Evolutionary conservation across 2,797 vertebrate species (phyloP), one percentile per base, ranked within the genome.

Genomic region (Nannoperca australis): DNA sequence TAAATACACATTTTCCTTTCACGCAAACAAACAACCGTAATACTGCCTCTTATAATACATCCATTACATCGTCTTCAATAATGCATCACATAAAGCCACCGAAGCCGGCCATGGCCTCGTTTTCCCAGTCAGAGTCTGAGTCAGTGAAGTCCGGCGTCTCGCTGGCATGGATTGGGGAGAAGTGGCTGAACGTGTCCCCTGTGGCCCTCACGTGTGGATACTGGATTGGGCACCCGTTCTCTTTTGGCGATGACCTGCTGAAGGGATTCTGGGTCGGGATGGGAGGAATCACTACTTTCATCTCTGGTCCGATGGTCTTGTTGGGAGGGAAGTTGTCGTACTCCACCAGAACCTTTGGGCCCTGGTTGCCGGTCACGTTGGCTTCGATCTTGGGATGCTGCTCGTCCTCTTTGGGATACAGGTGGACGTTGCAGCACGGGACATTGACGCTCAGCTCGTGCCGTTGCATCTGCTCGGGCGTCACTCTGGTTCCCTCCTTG

Each of bases 41-140:
- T 67, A 77, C 32, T n/a, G 38, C 13, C 24, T 79, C 66, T 73
- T 67, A 76, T 70, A 14, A 62, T 77, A 70, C 63, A 68, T 32
- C 56, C 9, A 63, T 32, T 24, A 60, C 5, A 62, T 32, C 24
- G 32, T 13, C 34, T 81, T 2, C 42, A 30, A 12, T 27, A 1
- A 73, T 22, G 18, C 53, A 36, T 92, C 88, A 95, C 84, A 96
- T 83, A 18, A 95, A 95, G 45, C 83, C 89, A 27, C 77, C 62
- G 63, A 96, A 95, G 13, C 91, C 85, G 14, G 85, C 89, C 79
- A 95, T 90, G 61, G 93, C 91, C 34, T 94, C 94, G 3, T 82
- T 95, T 53, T 97, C 96, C 96, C 96, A 97, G 73, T 96, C 96
- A 0, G 95, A 95, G 65, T 95, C 95, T 0, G 95, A 95, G 76